Conservation (phyloP, 1,140 invertebrate genomes). For the Acromyrmex heyeri region DNA sequence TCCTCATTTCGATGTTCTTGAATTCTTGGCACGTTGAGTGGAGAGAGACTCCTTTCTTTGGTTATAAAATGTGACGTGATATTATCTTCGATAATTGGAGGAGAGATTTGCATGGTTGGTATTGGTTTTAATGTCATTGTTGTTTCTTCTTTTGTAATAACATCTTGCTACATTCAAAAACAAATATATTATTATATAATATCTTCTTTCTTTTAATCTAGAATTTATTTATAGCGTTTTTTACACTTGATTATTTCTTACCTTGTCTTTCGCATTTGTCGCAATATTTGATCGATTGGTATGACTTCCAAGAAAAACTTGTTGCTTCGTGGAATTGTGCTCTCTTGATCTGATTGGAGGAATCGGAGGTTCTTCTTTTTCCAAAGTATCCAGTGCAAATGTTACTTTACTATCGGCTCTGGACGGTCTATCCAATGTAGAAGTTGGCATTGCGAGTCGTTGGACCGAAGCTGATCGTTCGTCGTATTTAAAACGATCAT, state of each 20-base stretch:
- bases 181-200: background rate
- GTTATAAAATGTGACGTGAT: slow-evolving; percentile 32
- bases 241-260: slow-evolving; percentile 11
- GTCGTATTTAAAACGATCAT: slow-evolving; percentile 49
- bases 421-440: slow-evolving; percentile 68
- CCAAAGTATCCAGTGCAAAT: slow-evolving; percentile 79
- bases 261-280: background rate
- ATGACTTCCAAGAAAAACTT: slow-evolving; percentile 39
- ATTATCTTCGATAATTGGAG: slow-evolving; percentile 54
- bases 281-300: slow-evolving; percentile 24
- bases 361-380: slow-evolving; percentile 66
- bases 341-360: slow-evolving; percentile 73
- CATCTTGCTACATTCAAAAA: slow-evolving; percentile 27
- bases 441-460: slow-evolving; percentile 64
- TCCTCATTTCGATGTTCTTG: slow-evolving; percentile 58
- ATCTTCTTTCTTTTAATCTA: background rate
- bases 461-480: slow-evolving; percentile 80
- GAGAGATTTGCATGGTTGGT: slow-evolving; percentile 18
- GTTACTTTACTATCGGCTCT: slow-evolving; percentile 83
- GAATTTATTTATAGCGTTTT: background rate
- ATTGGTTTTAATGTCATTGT: background rate
- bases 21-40: slow-evolving; percentile 60
- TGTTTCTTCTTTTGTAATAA: slow-evolving; percentile 42
- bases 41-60: slow-evolving; percentile 72
- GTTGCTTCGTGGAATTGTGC: slow-evolving; percentile 59